Conservation (phyloP, 2,113 vertebrate species). For the Cheirogaleus medius region DNA sequence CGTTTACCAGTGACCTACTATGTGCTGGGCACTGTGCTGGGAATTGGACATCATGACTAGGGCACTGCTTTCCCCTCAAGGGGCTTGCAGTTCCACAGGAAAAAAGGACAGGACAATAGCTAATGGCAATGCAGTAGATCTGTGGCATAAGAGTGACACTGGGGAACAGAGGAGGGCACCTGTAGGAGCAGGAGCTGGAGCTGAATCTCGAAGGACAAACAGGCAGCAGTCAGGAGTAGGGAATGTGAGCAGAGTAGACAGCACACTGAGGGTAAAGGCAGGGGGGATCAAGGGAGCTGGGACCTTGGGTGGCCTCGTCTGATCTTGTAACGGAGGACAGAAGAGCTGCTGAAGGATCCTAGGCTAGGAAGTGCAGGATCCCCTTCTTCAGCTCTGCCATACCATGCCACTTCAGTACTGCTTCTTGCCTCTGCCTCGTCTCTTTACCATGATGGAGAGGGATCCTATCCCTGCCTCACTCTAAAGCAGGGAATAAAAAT, state of each 20-base stretch:
- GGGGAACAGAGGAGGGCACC: neutral
- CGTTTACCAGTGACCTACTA: neutral
- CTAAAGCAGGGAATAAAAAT: neutral
- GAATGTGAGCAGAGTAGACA: neutral
- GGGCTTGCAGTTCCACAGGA: neutral
- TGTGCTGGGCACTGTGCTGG: neutral
- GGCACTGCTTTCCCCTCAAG: neutral
- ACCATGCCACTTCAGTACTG: neutral
- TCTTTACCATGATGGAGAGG: neutral
- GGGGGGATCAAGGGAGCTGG: neutral
- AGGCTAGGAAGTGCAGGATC: neutral
- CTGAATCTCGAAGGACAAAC: neutral
- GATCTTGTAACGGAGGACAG: neutral
- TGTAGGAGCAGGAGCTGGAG: neutral
- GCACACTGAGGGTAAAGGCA: neutral
- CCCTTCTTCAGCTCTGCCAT: neutral
- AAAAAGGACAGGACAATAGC: neutral
- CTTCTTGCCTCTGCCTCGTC: neutral
- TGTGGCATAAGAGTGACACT: neutral
- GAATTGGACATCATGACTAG: neutral
- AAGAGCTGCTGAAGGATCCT: neutral
- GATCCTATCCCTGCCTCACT: neutral
- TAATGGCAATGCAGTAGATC: neutral
- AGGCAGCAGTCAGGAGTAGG: neutral
- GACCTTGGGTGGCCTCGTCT: neutral